These are phyloP conservation scores for Phylloscopus collybita DNA, from an alignment of 2,797 vertebrate species.

Conservation along the genomic window DNA sequence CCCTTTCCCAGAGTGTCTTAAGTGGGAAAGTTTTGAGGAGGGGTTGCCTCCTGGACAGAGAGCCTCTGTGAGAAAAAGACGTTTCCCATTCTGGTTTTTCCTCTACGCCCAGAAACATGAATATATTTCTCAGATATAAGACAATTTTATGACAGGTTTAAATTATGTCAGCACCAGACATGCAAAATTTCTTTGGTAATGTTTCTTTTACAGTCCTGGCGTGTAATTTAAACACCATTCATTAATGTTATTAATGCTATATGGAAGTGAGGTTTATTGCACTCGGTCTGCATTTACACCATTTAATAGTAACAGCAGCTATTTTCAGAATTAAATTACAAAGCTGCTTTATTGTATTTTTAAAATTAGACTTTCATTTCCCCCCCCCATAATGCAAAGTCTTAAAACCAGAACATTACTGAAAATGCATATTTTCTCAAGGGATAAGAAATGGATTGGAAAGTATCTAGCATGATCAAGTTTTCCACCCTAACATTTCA, in stretches of 20 bases:
- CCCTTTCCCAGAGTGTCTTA: not conserved
- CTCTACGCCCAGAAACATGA: not conserved
- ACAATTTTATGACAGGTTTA: slow-evolving; percentile 45
- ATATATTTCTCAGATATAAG: slow-evolving; percentile 28
- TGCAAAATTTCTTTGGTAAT: slow-evolving; percentile 27
- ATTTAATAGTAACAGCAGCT: slow-evolving; percentile 10
- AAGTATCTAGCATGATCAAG: not conserved
- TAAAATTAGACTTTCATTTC: not conserved
- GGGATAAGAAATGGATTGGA: slow-evolving; percentile 20
- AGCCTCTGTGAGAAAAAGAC: not conserved
- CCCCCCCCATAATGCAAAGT: not conserved
- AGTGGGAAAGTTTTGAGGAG: slow-evolving; percentile 21
- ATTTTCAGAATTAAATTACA: slow-evolving; percentile 34
- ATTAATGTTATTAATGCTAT: slow-evolving; percentile 54
- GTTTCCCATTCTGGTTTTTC: not conserved
- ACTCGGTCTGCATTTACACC: slow-evolving; percentile 35
- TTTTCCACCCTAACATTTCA: slow-evolving; percentile 1
- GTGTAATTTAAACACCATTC: slow-evolving; percentile 9
- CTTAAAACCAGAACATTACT: slow-evolving; percentile 4
- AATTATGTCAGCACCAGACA: slow-evolving; percentile 44
- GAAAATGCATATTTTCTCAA: slow-evolving; percentile 14
- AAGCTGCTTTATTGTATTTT: not conserved
- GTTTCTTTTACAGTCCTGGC: slow-evolving; percentile 19
- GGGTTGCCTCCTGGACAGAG: not conserved
- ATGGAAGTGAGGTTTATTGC: slow-evolving; percentile 47